Conservation (phyloP, 2,888 invertebrate genomes). For the Cenopis cana region DNA sequence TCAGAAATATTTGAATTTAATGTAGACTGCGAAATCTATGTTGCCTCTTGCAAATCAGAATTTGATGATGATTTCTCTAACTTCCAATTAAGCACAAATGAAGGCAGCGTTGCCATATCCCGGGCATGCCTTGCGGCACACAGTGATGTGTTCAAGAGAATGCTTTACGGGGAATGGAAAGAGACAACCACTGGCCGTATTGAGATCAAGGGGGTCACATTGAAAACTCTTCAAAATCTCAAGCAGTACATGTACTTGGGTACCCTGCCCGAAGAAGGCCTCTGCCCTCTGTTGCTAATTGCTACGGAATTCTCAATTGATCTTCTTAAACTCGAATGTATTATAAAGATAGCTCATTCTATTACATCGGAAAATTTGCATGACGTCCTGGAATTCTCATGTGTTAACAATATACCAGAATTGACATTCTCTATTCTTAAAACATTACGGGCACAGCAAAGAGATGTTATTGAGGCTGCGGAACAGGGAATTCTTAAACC, state of each 20-base stretch:
- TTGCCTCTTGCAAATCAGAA: too few relatives aligned
- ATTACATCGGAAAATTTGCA: slow-evolving; percentile 25
- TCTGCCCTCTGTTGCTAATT: neutral
- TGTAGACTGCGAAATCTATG: too few relatives aligned
- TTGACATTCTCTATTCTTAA: slow-evolving; percentile 7
- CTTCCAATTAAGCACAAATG: neutral
- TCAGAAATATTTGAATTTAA: too few relatives aligned
- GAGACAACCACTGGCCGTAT: neutral
- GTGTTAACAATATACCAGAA: slow-evolving; percentile 23
- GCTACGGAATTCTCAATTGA: slow-evolving; percentile 20
- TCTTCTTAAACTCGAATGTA: slow-evolving; percentile 16
- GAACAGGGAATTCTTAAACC: too few relatives aligned
- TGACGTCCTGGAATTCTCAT: slow-evolving; percentile 21
- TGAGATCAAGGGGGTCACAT: neutral
- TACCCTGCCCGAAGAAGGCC: neutral
- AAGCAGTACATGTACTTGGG: slow-evolving; percentile 13
- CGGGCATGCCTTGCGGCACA: neutral
- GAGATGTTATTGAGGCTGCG: slow-evolving; percentile 10
- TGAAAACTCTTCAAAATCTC: neutral
- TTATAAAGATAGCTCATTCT: slow-evolving; percentile 6
- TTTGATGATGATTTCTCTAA: neutral
- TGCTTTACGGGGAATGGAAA: neutral
- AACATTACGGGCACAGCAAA: neutral
- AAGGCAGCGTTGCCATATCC: neutral
- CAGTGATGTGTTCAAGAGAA: neutral